Evolutionary conservation across 2,113 vertebrate genomes (phyloP), one percentile per base, ranked within the genome.

Genomic region (Oreochromis aureus): DNA sequence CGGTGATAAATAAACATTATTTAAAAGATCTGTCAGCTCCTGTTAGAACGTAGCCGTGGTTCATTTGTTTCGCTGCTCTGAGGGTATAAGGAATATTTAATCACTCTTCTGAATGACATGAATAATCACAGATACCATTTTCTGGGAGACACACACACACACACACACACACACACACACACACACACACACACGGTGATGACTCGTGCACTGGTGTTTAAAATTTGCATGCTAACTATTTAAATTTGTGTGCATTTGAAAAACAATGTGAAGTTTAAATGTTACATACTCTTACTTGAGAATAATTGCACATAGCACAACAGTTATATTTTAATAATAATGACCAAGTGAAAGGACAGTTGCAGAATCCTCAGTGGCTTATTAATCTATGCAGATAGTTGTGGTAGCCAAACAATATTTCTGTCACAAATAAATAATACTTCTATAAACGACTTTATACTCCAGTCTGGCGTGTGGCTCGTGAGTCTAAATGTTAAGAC

Each of bases 1-100:
- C 78, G 63, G 69, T 93, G 95, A 96, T 97, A 97, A 97, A 97
- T 96, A 97, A 97, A 96, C 96, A 97, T 97, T 96, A 96, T 96
- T 97, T 96, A 94, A 96, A 96, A 96, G 96, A 96, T 94, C 92
- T 96, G 96, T 97, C 97, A 97, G 94, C 91, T 91, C 94, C 93
- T 91, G 96, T 97, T 97, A 97, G 94, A 87, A 93, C 88, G 69
- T 80, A 53, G 92, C 91, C 58, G 93, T 95, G 96, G 85, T 96
- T 96, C 95, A 96, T 95, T 97, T 95, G 96, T 94, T 95, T 94
- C 90, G 71, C 91, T 94, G 93, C 96, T 97, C 95, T 87, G 93
- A 96, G 96, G 96, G 95, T 92, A 93, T 69, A 89, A 96, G 89
- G 95, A 97, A 96, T 97, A 97, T 97, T 97, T 97, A 97, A 97